These are phyloP conservation scores for Albula goreensis DNA, from an alignment of 2,113 vertebrate genomes.

Conservation along the genomic window DNA sequence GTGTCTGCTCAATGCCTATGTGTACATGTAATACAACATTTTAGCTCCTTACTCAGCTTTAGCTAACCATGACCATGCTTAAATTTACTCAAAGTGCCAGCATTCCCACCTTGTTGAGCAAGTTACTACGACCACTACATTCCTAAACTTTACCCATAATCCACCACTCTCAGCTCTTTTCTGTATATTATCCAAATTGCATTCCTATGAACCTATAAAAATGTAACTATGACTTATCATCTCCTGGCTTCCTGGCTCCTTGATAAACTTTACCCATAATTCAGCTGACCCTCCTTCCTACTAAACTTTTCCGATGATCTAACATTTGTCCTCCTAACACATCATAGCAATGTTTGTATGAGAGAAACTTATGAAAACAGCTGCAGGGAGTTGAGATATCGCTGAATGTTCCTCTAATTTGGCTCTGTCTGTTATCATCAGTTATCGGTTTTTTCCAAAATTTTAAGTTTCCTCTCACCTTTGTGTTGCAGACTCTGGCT, in stretches of 20 bases:
- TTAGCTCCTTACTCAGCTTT: not conserved
- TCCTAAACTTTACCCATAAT: not conserved
- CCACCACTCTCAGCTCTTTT: not conserved
- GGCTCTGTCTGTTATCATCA: not conserved
- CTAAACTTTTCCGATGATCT: not conserved
- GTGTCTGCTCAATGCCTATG: not conserved
- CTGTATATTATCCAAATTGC: not conserved
- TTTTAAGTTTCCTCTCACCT: not conserved
- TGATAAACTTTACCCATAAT: conserved; percentile 38
- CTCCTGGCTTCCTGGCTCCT: no score
- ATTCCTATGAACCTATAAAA: no score
- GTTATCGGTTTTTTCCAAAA: not conserved
- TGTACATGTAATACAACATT: not conserved
- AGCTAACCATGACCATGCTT: no score
- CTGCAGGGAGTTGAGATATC: not conserved
- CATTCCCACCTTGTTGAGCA: no score
- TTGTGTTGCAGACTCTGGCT: conserved; percentile 79
- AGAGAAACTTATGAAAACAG: not conserved
- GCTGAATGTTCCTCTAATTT: not conserved
- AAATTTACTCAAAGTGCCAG: no score
- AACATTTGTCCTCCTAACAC: not conserved
- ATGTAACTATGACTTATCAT: no score
- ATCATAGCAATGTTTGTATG: not conserved
- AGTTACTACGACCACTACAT: not conserved
- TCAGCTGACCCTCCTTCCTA: not conserved